A percentile compares a stretch with the other conserved stretches of the same genome.
These are phyloP conservation scores for Tupiocoris notatus DNA, from an alignment of 2,888 invertebrate genomes.

Conservation along the genomic window DNA sequence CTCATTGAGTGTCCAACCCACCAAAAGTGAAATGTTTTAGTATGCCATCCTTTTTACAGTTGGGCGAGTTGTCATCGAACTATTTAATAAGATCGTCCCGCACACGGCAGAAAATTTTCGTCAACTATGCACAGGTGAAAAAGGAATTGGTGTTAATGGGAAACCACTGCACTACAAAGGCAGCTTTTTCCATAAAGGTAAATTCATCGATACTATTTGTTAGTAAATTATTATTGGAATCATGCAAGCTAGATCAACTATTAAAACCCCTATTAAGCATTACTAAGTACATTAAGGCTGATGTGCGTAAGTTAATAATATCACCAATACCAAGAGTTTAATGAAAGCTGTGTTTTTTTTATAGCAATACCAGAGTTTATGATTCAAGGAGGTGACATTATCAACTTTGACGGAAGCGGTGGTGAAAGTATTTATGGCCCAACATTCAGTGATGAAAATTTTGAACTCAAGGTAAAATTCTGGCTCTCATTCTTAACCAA, in stretches of 20 bases:
- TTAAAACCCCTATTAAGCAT: no score
- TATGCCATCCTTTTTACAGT: constrained; percentile 55
- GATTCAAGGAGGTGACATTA: constrained; percentile 80
- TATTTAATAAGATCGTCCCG: constrained; percentile 80
- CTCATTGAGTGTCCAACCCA: not conserved
- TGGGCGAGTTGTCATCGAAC: constrained; percentile 81
- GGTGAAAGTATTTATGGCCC: constrained; percentile 94
- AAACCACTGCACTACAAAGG: constrained; percentile 83
- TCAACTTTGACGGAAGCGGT: constrained; percentile 76
- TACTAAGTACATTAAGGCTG: no score
- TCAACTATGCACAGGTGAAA: constrained; percentile 87
- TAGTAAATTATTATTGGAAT: no score
- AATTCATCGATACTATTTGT: constrained; percentile 36
- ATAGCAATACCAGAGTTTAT: constrained; percentile 72
- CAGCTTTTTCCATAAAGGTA: constrained; percentile 75
- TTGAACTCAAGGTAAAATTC: constrained; percentile 62
- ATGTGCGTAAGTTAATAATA: no score
- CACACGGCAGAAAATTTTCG: constrained; percentile 89
- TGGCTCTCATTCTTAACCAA: constrained; percentile 43
- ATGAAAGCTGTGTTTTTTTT: no score
- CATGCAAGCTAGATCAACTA: no score
- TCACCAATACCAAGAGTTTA: constrained; percentile 1
- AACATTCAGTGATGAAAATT: constrained; percentile 88
- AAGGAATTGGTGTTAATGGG: constrained; percentile 66
- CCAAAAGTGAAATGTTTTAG: not conserved